These are phyloP conservation scores for Crotalus horridus DNA, from an alignment of 2,113 vertebrate genomes.

Conservation along the genomic window DNA sequence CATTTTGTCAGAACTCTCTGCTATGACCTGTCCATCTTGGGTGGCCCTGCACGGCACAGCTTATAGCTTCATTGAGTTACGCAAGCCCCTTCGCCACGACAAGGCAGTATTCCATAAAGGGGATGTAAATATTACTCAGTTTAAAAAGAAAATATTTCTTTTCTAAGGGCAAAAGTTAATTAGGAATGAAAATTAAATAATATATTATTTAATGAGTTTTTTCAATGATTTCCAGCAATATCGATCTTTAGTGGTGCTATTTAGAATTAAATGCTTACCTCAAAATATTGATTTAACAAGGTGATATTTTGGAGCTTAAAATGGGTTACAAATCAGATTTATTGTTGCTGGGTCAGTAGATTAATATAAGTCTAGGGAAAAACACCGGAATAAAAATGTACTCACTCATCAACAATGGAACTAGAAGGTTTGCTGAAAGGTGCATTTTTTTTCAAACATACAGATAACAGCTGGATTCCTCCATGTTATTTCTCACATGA, in stretches of 20 bases:
- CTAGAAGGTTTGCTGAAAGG: not conserved
- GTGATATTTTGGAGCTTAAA: not conserved
- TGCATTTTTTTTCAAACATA: not conserved
- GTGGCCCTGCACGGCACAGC: too few relatives aligned
- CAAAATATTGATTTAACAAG: not conserved
- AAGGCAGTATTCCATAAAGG: too few relatives aligned
- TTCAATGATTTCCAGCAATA: not conserved
- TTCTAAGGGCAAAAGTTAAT: not conserved
- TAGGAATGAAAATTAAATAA: not conserved
- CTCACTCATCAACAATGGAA: not conserved
- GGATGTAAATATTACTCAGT: fast-evolving
- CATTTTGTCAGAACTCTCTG: too few relatives aligned
- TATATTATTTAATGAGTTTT: not conserved
- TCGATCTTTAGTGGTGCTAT: not conserved
- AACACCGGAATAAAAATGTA: not conserved
- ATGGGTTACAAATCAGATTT: not conserved
- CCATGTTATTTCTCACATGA: not conserved
- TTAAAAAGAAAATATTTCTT: not conserved
- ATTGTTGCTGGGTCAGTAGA: not conserved
- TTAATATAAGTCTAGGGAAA: not conserved
- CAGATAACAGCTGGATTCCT: not conserved
- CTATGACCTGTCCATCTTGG: too few relatives aligned
- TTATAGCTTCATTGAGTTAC: too few relatives aligned
- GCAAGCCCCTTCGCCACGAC: too few relatives aligned
- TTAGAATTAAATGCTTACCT: not conserved